These are phyloP conservation scores for Frankliniella fusca DNA, from an alignment of 2,888 invertebrate genomes.

Conservation along the genomic window DNA sequence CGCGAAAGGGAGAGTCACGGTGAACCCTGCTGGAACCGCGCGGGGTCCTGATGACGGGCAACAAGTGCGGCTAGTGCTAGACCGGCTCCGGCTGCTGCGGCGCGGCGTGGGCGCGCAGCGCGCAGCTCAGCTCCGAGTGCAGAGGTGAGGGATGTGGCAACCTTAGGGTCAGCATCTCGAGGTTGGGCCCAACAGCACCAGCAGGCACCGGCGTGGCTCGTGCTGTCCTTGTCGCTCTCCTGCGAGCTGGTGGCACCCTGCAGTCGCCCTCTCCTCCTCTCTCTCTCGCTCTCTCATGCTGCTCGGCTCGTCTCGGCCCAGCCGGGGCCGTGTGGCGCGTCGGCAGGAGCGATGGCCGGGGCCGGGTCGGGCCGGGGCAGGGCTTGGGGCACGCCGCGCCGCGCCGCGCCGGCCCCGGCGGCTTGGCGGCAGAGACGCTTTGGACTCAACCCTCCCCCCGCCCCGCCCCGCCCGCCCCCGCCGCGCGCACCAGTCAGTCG, in stretches of 20 bases:
- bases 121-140: not conserved
- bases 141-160: not conserved
- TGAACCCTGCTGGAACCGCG: too few relatives aligned
- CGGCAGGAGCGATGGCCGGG: constrained; percentile 13
- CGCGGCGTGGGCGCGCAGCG: not conserved
- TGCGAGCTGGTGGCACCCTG: not conserved
- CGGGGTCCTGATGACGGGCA: too few relatives aligned
- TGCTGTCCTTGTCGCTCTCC: not conserved
- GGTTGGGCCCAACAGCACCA: not conserved
- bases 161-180: constrained; percentile 9
- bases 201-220: not conserved
- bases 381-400: not conserved
- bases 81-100: too few relatives aligned
- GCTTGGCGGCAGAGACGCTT: constrained; percentile 3
- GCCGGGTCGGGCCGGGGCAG: not conserved
- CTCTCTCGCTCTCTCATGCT: not conserved
- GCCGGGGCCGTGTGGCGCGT: not conserved
- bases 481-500: constrained; percentile 16
- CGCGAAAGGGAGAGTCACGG: too few relatives aligned
- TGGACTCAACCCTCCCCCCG: constrained; percentile 22
- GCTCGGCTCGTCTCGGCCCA: not conserved
- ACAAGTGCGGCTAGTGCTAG: too few relatives aligned
- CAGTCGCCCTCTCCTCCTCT: not conserved
- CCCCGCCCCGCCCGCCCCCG: constrained; percentile 22
- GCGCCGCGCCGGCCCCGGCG: not conserved